These are phyloP conservation scores for Amorpha juglandis DNA, from an alignment of 2,888 invertebrate species.

Conservation along the genomic window DNA sequence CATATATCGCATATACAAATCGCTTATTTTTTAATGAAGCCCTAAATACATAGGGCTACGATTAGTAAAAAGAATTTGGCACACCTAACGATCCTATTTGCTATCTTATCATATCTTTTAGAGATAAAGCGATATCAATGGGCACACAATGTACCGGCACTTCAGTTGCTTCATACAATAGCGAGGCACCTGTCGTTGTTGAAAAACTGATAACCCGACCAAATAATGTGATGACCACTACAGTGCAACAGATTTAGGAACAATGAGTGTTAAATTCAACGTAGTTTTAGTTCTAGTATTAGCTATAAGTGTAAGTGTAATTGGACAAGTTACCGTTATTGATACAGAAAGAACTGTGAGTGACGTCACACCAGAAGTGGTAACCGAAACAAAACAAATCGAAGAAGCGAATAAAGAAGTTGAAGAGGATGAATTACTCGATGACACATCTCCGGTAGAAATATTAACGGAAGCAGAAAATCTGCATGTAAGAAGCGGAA, in stretches of 20 bases:
- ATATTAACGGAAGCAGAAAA: slow-evolving; percentile 50
- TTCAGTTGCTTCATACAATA: slow-evolving; percentile 69
- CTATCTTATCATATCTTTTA: slow-evolving; percentile 78
- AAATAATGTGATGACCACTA: slow-evolving; percentile 67
- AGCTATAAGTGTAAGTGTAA: slow-evolving; percentile 71
- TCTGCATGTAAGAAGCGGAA: slow-evolving; percentile 69
- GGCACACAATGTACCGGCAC: slow-evolving; percentile 68
- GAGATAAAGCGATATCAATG: slow-evolving; percentile 76
- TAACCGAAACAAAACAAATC: slow-evolving; percentile 7
- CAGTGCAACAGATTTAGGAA: slow-evolving; percentile 47
- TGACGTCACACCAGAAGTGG: slow-evolving; percentile 39
- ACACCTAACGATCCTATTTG: slow-evolving; percentile 80
- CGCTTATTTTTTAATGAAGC: slow-evolving; percentile 26
- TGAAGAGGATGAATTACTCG: slow-evolving; percentile 46
- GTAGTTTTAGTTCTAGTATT: slow-evolving; percentile 66
- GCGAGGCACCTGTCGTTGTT: slow-evolving; percentile 66
- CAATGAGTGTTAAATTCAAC: slow-evolving; percentile 70
- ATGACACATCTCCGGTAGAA: slow-evolving; percentile 56
- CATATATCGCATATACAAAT: too few relatives aligned
- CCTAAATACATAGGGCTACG: slow-evolving; percentile 56
- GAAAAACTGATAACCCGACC: slow-evolving; percentile 57
- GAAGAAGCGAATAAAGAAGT: slow-evolving; percentile 34
- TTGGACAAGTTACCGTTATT: slow-evolving; percentile 64
- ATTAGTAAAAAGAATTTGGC: slow-evolving; percentile 83
- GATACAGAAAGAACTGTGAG: slow-evolving; percentile 55